Evolutionary conservation across 2,888 invertebrate genomes (phyloP), one percentile per base, ranked within the genome.

Genomic region (Drosophila anomalipes): DNA sequence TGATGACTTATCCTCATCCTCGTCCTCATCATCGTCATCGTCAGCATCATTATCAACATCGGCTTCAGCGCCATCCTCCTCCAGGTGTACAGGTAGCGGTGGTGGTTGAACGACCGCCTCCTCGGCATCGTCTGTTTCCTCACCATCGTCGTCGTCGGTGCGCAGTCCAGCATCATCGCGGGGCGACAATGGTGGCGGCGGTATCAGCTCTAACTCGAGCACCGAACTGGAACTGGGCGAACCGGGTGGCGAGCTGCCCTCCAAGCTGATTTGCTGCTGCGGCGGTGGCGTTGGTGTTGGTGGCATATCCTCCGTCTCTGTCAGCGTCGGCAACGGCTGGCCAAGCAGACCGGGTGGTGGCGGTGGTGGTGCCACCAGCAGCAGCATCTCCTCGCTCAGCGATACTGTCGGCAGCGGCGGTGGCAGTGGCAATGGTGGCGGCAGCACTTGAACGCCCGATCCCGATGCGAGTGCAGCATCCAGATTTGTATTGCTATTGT

Each of bases 401-500:
- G 89, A 61, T 0, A 77, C 61, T 33, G 79, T 79, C 6, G 87
- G 86, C 60, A 89, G 37, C 4, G 85, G 83, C 32, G 86, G 83
- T 16, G 77, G 83, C 53, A 76, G 33, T 19, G 71, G 85, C 4
- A 62, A 81, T 4, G 77, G 83, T 49, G 71, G 37, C 10, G 73
- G 85, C 4, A 63, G 77, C 7, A 63, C 53, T 68, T 49, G 74
- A 54, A 66, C 53, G 28, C 56, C 85, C 32, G 81, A 69, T 9
- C 71, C 68, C 16, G 69, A 74, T 56, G 82, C 72, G 6, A 81
- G 67, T 7, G 82, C 70, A 19, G 64, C 83, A 28, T 77, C 74
- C 63, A 67, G 51, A 39, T 80, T 75, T 51, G 64, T 53, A 47
- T 95, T 95, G 65, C 96, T 96, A 54, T 96, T 96, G 65, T 95